Conservation (phyloP, 2,113 vertebrate genomes). For the Scopus umbretta region DNA sequence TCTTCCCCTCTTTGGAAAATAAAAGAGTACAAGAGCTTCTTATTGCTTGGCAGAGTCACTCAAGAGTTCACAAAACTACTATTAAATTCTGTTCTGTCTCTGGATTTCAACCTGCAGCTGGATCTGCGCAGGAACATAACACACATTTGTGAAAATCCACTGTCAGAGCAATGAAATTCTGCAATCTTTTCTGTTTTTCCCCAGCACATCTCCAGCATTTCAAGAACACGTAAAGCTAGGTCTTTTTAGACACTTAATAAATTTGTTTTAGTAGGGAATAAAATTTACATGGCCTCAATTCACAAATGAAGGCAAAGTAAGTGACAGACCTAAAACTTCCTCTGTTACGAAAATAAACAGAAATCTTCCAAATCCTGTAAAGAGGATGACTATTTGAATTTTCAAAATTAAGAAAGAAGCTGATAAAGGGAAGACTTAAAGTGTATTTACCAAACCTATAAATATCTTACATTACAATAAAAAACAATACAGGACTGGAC, state of each 20-base stretch:
- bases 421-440: background rate
- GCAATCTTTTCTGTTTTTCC: background rate
- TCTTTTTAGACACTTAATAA: background rate
- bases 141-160: background rate
- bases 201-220: background rate
- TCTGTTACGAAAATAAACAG: background rate
- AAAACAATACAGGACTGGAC: background rate
- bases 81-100: background rate
- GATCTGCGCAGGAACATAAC: background rate
- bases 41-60: background rate
- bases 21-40: background rate
- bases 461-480: background rate
- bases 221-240: background rate
- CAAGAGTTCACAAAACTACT: background rate
- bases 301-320: background rate
- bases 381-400: background rate
- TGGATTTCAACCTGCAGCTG: background rate
- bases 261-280: background rate
- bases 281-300: background rate
- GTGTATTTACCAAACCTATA: background rate
- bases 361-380: background rate
- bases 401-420: background rate
- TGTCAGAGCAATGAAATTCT: background rate
- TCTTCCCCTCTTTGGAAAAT: background rate
- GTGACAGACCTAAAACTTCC: background rate